These are phyloP conservation scores for Brienomyrus brachyistius DNA, from an alignment of 2,113 vertebrate species.

Conservation along the genomic window DNA sequence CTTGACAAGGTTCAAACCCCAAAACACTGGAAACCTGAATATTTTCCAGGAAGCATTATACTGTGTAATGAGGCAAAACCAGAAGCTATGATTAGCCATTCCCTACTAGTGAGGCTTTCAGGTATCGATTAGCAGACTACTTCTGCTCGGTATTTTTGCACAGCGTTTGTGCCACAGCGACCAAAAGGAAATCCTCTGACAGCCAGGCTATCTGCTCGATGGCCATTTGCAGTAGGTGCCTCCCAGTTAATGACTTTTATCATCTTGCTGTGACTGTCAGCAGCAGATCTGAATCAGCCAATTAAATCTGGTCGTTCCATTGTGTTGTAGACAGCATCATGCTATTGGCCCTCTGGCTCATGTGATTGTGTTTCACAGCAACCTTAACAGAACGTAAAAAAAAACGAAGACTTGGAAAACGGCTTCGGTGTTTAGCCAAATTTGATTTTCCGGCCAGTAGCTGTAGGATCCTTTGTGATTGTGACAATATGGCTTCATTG, in stretches of 20 bases:
- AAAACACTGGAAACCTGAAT: not conserved
- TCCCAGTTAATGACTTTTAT: not conserved
- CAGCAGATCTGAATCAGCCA: slow-evolving; percentile 1
- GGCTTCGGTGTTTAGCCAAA: not conserved
- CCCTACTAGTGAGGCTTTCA: not conserved
- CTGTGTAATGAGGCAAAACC: not conserved
- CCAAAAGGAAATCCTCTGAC: not conserved
- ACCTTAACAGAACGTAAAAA: not conserved
- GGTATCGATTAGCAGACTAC: not conserved
- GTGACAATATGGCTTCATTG: not conserved
- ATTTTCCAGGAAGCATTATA: not conserved
- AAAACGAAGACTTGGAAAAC: not conserved
- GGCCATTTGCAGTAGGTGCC: not conserved
- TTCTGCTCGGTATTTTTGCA: not conserved
- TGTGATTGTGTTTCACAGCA: not conserved
- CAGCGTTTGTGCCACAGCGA: not conserved
- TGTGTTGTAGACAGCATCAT: not conserved
- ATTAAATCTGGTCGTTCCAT: not conserved
- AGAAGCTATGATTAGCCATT: not conserved
- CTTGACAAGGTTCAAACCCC: not conserved
- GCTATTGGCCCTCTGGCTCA: not conserved
- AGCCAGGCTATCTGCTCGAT: not conserved
- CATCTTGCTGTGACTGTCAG: not conserved
- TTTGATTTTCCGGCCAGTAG: not conserved
- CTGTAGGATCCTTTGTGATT: not conserved